A percentile compares a stretch with the other conserved stretches of the same genome.
Evolutionary conservation across 2,888 invertebrate genomes (phyloP).

Genomic region (Stegana nigrithorax): DNA sequence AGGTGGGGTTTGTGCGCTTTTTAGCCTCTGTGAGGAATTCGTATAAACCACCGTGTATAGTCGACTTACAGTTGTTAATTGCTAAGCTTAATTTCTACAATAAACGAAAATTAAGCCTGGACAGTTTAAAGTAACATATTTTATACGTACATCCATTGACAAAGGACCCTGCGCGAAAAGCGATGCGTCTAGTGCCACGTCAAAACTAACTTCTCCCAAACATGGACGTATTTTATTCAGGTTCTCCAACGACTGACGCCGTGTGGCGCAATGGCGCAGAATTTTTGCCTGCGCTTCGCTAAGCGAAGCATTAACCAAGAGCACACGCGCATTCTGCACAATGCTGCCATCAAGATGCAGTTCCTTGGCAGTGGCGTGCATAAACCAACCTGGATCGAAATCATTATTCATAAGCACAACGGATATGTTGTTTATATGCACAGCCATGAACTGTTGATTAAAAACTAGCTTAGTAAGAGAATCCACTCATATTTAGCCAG

Average conservation of each 20-base stretch:
- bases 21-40: constrained; percentile 69
- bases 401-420: constrained; percentile 73
- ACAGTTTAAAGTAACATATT: no score
- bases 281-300: constrained; percentile 73
- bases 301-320: constrained; percentile 80
- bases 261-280: constrained; percentile 62
- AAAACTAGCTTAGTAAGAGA: neutral
- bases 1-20: constrained; percentile 54
- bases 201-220: constrained; percentile 79
- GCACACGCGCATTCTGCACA: constrained; percentile 76
- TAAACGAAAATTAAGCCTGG: neutral
- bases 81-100: constrained; percentile 67
- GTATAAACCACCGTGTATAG: constrained; percentile 70
- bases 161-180: constrained; percentile 85
- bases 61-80: constrained; percentile 69
- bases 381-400: constrained; percentile 76
- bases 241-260: constrained; percentile 65
- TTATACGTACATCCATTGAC: constrained; percentile 80
- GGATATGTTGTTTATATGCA: constrained; percentile 82
- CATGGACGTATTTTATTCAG: constrained; percentile 73
- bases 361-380: constrained; percentile 79
- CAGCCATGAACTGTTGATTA: constrained; percentile 80
- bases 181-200: constrained; percentile 80
- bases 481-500: neutral
- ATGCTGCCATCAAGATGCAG: constrained; percentile 77